Evolutionary conservation across 1,140 invertebrate species (phyloP).

Genomic region (Dicyema japonicum): DNA sequence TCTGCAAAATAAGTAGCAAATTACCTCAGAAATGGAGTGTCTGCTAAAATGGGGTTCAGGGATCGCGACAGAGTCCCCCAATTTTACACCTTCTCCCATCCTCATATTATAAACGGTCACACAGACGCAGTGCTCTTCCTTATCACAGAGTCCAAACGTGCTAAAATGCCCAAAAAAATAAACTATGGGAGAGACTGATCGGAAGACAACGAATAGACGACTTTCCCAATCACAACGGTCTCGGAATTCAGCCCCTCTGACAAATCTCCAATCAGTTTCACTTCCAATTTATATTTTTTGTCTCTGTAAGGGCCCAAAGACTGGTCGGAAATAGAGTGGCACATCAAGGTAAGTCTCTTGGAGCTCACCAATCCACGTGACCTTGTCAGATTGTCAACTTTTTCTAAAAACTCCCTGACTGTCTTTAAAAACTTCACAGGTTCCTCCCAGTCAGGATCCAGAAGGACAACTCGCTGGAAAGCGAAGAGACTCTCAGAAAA

Average conservation of each 20-base stretch:
- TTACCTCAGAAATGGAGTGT: too few species aligned
- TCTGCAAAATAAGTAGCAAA: too few species aligned
- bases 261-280: slow-evolving; percentile 7
- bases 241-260: slow-evolving; percentile 29
- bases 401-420: too few species aligned
- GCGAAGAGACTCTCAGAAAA: too few species aligned
- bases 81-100: slow-evolving; percentile 39
- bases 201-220: slow-evolving; percentile 39
- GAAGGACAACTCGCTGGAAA: slow-evolving; percentile 28
- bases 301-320: not conserved
- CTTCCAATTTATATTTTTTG: slow-evolving; percentile 4
- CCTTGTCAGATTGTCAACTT: slow-evolving; percentile 32
- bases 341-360: slow-evolving; percentile 17
- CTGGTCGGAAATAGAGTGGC: not conserved
- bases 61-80: slow-evolving; percentile 44
- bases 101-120: slow-evolving; percentile 50
- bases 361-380: slow-evolving; percentile 29
- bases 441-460: slow-evolving; percentile 40
- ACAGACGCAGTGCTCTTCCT: slow-evolving; percentile 31
- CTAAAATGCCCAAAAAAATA: slow-evolving; percentile 22
- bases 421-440: too few species aligned
- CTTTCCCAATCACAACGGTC: slow-evolving; percentile 37
- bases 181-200: slow-evolving; percentile 30
- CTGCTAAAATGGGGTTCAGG: slow-evolving; percentile 39
- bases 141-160: slow-evolving; percentile 43